Base-by-base conservation (phyloP, 2,888 invertebrate species). In the Drosophila paucipuncta region DNA sequence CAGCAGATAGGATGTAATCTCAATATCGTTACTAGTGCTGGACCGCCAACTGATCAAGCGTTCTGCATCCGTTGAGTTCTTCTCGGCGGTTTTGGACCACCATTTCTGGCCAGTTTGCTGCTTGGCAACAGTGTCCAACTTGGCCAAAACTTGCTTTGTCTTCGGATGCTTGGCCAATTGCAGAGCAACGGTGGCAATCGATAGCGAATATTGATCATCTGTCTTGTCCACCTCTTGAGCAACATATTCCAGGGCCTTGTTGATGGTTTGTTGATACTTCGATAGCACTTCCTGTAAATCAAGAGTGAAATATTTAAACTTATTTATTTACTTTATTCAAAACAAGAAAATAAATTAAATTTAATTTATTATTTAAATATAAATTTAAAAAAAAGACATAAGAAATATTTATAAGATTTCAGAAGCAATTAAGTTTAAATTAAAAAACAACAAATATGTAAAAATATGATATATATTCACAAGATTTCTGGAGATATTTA, bases 1-100 rank as follows among this genome's bases (percentile, higher is more conserved):
- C 66, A 99, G 94, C 0, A 96, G 97, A 93, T 99, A 99, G 0
- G 98, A 96, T 0, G 99, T 98, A 83, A 97, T 97, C 92, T 97
- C 97, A 6, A 99, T 94, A 82, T 93, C 92, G 1, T 96, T 95
- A 49, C 97, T 96, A 25, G 47, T 25, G 71, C 95, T 95, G 0
- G 97, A 96, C 73, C 95, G 93, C 76, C 93, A 94, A 31, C 68
- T 71, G 30, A 41, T 50, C 16, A 52, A 1, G 0, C 52, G 28
- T 1, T 39, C 55, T 1, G 54, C 28, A 0, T 62, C 66, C 3
- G 43, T 52, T 1, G 57, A 39, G 54, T 94, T 94, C 3, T 91
- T 86, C 50, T 93, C 90, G 1, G 93, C 91, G 2, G 94, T 92
- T 77, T 96, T 96, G 52, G 95, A 95, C 98, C 98, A 98, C 96